phyloP scores from a whole-genome alignment of 2,888 invertebrate genomes.

The Xylocampa areola region DNA sequence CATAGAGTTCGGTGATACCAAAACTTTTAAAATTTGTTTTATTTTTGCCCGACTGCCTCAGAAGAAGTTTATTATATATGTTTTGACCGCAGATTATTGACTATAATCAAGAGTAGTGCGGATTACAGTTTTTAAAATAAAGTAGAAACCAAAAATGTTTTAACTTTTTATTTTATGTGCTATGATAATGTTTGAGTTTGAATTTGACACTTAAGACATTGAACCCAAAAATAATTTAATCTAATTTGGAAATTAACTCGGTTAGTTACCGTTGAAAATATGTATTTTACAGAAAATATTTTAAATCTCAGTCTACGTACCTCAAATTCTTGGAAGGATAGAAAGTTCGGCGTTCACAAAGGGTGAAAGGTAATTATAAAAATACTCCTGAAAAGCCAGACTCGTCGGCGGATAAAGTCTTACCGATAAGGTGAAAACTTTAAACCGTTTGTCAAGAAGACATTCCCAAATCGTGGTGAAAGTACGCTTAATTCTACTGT shows the following conservation, averaged over 20 bases:
- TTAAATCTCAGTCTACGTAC: conserved; percentile 14
- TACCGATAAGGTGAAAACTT: conserved; percentile 67
- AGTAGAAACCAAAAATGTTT: too few relatives aligned
- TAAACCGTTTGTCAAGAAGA: conserved; percentile 65
- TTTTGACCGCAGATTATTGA: too few relatives aligned
- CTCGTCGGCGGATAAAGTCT: conserved; percentile 45
- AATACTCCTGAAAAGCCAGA: conserved; percentile 56
- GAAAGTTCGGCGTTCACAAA: conserved; percentile 51
- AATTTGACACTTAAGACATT: too few relatives aligned
- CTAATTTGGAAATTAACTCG: background rate
- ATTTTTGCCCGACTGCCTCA: too few relatives aligned
- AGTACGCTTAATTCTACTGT: conserved; percentile 58
- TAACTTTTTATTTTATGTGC: too few relatives aligned
- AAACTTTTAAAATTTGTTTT: too few relatives aligned
- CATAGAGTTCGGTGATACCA: too few relatives aligned
- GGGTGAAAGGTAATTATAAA: conserved; percentile 62
- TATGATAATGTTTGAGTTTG: too few relatives aligned
- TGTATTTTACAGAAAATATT: conserved; percentile 19
- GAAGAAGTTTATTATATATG: too few relatives aligned
- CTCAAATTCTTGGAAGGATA: conserved; percentile 28
- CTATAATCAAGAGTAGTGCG: too few relatives aligned
- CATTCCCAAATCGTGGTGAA: conserved; percentile 60
- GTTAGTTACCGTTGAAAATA: background rate
- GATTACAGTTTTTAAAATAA: too few relatives aligned
- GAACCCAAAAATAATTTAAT: too few relatives aligned